Base-by-base conservation (phyloP, 2,113 vertebrate genomes). In the Rhinogobius similis region DNA sequence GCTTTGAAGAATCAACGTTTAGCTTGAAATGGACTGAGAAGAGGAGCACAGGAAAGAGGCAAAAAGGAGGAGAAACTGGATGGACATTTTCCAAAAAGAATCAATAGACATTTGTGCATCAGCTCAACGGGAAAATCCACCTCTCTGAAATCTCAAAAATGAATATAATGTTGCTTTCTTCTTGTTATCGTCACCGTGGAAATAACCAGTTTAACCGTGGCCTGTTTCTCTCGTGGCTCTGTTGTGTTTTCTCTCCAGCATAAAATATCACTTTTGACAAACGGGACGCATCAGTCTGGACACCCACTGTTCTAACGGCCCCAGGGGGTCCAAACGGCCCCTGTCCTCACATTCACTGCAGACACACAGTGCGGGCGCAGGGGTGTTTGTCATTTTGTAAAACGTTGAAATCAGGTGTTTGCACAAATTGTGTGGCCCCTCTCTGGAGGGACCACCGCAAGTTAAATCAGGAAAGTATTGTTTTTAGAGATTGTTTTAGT, bases 401-500 rank as follows among this genome's bases (percentile, higher is more conserved):
- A 88, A 92, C 72, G 88, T 90, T 86, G 85, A 90, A 92, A 90
- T 93, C 92, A 93, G 92, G 91, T 89, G 90, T 93, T 93, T 93
- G 92, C 92, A 93, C 92, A 93, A 91, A 91, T 87, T 77, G 88
- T 74, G 89, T 76, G 83, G 90, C 77, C 86, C 83, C 43, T 76
- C 72, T 76, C 41, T 41, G 81, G 43, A 75, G 82, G 81, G 86
- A 76, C 66, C 66, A 82, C 89, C 89, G 82, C 87, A 85, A 86
- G 86, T 90, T 87, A 86, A 93, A 93, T 93, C 92, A 93, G 92
- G 92, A 93, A 93, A 92, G 92, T 93, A 90, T 93, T 93, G 89
- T 92, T 92, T 92, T 91, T 92, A 91, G 88, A 88, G 90, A 88
- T 91, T 86, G 91, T 92, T 92, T 89, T 84, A 85, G 82, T 85